Conservation (phyloP, 2,797 vertebrate species). For the Diglossa cyanea region DNA sequence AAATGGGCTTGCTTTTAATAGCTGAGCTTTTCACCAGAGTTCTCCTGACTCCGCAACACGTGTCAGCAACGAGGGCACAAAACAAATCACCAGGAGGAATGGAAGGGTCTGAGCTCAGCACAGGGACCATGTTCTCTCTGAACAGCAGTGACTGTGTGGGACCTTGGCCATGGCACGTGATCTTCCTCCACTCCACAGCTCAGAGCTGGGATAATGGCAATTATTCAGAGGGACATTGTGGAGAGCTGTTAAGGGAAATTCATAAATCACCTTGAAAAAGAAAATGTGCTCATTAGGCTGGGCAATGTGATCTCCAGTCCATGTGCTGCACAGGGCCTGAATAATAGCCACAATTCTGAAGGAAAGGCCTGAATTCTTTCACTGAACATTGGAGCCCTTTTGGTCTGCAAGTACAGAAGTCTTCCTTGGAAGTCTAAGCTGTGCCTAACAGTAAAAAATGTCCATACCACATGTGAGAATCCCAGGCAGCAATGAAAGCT, state of each 20-base stretch:
- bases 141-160: background rate
- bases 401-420: background rate
- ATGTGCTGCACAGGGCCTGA: background rate
- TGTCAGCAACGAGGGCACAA: background rate
- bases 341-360: background rate
- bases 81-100: background rate
- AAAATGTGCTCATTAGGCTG: background rate
- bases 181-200: background rate
- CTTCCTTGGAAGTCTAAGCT: background rate
- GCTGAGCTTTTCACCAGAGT: conserved; percentile 3
- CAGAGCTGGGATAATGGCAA: background rate
- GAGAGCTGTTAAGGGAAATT: background rate
- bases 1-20: conserved; percentile 47
- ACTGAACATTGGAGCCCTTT: background rate
- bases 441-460: background rate
- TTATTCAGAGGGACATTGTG: background rate
- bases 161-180: background rate
- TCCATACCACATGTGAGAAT: background rate
- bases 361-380: background rate
- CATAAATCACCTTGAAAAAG: background rate
- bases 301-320: background rate
- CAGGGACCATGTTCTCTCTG: background rate
- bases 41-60: conserved; percentile 19
- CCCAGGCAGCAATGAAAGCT: background rate
- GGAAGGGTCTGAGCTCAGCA: background rate